These are phyloP conservation scores for Crematogaster levior DNA, from an alignment of 2,888 invertebrate genomes.

Conservation along the genomic window DNA sequence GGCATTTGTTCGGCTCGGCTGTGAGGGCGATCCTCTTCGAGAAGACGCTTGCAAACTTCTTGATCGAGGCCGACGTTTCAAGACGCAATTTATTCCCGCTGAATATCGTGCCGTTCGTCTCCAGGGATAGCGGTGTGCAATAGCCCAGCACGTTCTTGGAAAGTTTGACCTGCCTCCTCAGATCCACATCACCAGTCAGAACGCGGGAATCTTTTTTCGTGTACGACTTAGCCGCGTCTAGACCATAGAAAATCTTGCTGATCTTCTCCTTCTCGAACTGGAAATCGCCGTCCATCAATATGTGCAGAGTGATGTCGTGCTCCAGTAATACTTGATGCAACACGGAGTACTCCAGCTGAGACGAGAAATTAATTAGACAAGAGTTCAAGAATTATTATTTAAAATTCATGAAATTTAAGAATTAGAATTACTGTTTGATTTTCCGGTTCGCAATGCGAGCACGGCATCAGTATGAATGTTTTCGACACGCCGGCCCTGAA, in stretches of 20 bases:
- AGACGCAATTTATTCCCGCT: conserved; percentile 88
- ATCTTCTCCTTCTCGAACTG: conserved; percentile 91
- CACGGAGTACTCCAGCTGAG: conserved; percentile 93
- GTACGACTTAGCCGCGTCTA: conserved; percentile 92
- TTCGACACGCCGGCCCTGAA: conserved; percentile 95
- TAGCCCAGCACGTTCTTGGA: conserved; percentile 92
- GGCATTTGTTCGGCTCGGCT: conserved; percentile 88
- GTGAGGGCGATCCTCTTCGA: conserved; percentile 89
- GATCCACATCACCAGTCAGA: conserved; percentile 90
- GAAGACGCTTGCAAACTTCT: conserved; percentile 89
- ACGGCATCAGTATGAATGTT: conserved; percentile 93
- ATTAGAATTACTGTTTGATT: conserved; percentile 89
- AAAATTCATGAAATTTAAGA: background rate
- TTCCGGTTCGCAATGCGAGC: conserved; percentile 90
- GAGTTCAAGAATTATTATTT: background rate
- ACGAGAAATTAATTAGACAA: conserved; percentile 57
- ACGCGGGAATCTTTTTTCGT: conserved; percentile 92
- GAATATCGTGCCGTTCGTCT: conserved; percentile 93
- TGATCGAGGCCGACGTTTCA: conserved; percentile 87
- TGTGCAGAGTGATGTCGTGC: conserved; percentile 93
- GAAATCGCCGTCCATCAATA: conserved; percentile 94
- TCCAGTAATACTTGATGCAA: conserved; percentile 93
- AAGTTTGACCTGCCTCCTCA: conserved; percentile 91
- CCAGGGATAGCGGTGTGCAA: conserved; percentile 93
- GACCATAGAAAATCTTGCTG: conserved; percentile 91